Evolutionary conservation across 1,140 invertebrate genomes (phyloP).

Genomic region (Ceratosolen fusciceps): DNA sequence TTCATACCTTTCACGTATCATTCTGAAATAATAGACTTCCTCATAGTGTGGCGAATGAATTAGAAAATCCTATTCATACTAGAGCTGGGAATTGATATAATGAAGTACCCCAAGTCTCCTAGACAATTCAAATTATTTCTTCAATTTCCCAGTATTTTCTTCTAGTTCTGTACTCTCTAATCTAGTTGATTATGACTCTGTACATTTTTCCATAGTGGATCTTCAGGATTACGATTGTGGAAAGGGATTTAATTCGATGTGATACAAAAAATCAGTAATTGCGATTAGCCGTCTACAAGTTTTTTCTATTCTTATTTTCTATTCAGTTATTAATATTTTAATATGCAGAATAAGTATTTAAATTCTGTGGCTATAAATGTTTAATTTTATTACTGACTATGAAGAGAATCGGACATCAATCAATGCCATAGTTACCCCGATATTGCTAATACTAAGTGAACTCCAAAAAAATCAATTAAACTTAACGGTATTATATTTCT

Average conservation of each 20-base stretch:
- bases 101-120: neutral
- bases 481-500: too few species aligned
- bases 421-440: neutral
- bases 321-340: neutral
- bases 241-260: neutral
- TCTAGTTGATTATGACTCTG: conserved; percentile 10
- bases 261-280: neutral
- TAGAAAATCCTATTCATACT: conserved; percentile 45
- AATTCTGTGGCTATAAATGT: neutral
- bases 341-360: neutral
- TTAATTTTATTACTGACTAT: neutral
- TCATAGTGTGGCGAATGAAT: neutral
- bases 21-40: too few species aligned
- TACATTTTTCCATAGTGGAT: neutral
- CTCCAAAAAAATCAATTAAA: too few species aligned
- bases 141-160: neutral
- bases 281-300: neutral
- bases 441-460: neutral
- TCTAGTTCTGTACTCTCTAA: neutral
- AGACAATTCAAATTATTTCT: conserved; percentile 14
- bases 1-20: conserved; percentile 16
- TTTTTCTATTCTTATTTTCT: conserved; percentile 1
- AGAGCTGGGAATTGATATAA: neutral
- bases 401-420: neutral
- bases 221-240: neutral